Base-by-base conservation (phyloP, 2,113 vertebrate genomes). In the Seriola rivoliana region DNA sequence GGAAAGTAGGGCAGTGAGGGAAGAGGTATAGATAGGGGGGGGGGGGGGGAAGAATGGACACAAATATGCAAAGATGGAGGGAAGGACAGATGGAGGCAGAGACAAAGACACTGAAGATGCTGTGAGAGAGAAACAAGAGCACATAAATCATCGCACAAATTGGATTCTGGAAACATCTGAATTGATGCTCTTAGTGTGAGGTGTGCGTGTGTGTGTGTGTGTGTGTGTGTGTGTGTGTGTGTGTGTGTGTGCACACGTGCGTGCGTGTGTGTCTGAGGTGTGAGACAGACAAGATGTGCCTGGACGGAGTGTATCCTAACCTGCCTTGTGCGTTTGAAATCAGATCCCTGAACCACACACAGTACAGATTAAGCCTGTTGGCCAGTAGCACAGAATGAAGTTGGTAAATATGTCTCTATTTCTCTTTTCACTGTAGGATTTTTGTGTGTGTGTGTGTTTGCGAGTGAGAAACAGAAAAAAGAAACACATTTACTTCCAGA, bases 1-100 rank as follows among this genome's bases (percentile, higher is more conserved):
- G 65, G 86, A 95, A 95, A 95, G 90, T 95, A 94, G 94, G 95
- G 90, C 94, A 95, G 85, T 85, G 85, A 91, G 89, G 89, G 83
- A 88, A 80, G 88, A 89, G 85, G 87, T 86, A 86, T 89, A 87
- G 90, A 90, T 85, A 2, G 29, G 83, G 74, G 80, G 78, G 71
- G 75, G 74, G 75, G 78, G 74, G 86, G 75, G 82, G 78, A 73
- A 91, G 84, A 83, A 86, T 82, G 90, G 91, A 93, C 84, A 86
- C 58, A 78, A 69, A 78, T 55, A 85, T 82, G 84, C 54, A 86
- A 75, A 78, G 84, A 91, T 81, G 81, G 75, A 84, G 76, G 42
- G 55, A 78, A 71, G 69, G 44, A 81, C 71, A 75, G 82, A 82
- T 62, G 70, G 48, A 80, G 73, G 65, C 34, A 82, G 57, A 69